Evolutionary conservation across 2,888 invertebrate species (phyloP).

Genomic region (Choristoneura rosaceana): DNA sequence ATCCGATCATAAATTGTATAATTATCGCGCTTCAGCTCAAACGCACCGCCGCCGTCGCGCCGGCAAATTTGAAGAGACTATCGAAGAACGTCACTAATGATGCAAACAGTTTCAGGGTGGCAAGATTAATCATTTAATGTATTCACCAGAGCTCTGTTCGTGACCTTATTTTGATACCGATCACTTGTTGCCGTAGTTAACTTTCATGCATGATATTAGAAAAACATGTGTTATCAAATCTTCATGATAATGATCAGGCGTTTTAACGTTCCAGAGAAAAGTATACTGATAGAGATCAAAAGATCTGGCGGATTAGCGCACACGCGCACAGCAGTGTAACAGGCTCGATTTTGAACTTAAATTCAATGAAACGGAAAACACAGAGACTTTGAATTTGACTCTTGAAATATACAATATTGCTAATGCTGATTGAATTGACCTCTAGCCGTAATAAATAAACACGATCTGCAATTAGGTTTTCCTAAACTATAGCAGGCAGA

Average conservation of each 20-base stretch:
- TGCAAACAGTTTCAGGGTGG: constrained; percentile 50
- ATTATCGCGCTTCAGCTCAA: constrained; percentile 74
- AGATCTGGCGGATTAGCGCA: not conserved
- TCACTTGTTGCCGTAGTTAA: constrained; percentile 4
- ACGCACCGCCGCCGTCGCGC: constrained; percentile 55
- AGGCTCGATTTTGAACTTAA: not conserved
- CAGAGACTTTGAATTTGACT: not conserved
- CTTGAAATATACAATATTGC: not conserved
- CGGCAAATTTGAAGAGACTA: constrained; percentile 57
- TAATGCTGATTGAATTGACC: not conserved
- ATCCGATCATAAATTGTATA: constrained; percentile 72
- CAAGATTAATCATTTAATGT: constrained; percentile 43
- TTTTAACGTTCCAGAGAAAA: not conserved
- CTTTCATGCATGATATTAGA: not conserved
- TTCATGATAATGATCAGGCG: not conserved
- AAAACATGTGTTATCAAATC: not conserved
- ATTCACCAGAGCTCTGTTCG: constrained; percentile 28
- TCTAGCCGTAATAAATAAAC: constrained; percentile 13
- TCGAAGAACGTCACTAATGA: constrained; percentile 54
- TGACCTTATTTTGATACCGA: constrained; percentile 22
- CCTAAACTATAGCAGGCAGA: constrained; percentile 34
- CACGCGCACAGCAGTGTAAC: no score
- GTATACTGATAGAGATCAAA: not conserved
- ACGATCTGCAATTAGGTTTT: constrained; percentile 34
- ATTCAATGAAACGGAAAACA: not conserved